These are phyloP conservation scores for Actenoides lindsayi DNA, from an alignment of 2,113 vertebrate genomes.

Conservation along the genomic window DNA sequence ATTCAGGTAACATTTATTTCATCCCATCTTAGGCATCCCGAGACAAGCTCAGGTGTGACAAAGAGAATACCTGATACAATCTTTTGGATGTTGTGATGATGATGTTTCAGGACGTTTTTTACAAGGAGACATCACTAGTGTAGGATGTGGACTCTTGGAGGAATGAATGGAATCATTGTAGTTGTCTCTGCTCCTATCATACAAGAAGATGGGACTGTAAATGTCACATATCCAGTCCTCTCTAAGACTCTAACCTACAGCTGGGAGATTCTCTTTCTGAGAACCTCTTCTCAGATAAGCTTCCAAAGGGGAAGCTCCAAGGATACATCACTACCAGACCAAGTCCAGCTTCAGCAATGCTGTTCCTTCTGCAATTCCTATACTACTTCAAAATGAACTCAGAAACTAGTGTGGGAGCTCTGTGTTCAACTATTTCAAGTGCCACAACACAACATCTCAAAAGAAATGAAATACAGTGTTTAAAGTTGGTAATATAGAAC, in stretches of 20 bases:
- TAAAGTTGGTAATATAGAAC: not conserved
- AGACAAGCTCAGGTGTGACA: not conserved
- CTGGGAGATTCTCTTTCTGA: not conserved
- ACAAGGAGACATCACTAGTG: not conserved
- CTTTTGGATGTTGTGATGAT: not conserved
- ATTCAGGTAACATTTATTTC: not conserved
- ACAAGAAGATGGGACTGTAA: not conserved
- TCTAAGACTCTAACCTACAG: not conserved
- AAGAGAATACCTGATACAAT: not conserved
- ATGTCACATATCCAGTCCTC: rapidly evolving
- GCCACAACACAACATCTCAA: not conserved
- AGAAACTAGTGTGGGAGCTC: not conserved
- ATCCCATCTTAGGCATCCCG: not conserved
- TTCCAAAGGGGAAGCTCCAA: not conserved
- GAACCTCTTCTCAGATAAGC: not conserved
- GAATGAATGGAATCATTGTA: not conserved
- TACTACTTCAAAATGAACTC: not conserved
- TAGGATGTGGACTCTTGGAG: not conserved
- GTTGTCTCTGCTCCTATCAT: not conserved
- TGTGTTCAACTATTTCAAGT: not conserved
- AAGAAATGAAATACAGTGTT: not conserved
- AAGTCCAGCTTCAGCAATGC: not conserved
- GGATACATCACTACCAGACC: not conserved
- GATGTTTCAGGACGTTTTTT: not conserved
- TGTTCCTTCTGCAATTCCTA: not conserved